Conservation (phyloP, 2,888 invertebrate species). For the Sylvicola cinctus region DNA sequence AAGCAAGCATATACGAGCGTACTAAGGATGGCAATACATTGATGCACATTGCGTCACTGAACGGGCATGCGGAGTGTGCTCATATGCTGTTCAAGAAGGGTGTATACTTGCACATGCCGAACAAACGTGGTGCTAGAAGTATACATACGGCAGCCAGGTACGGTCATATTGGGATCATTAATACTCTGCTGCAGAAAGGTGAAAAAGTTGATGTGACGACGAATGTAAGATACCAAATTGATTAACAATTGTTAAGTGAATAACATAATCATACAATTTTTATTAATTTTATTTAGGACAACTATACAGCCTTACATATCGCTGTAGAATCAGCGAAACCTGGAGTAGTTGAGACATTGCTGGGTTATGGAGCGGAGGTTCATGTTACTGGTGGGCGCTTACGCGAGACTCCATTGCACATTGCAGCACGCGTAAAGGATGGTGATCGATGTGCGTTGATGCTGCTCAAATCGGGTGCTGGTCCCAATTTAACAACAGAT, state of each 20-base stretch:
- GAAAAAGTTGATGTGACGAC: constrained; percentile 92
- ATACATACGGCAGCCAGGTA: constrained; percentile 94
- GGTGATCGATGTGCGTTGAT: constrained; percentile 89
- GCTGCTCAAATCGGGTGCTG: constrained; percentile 93
- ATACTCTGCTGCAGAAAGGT: constrained; percentile 84
- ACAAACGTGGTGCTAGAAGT: constrained; percentile 87
- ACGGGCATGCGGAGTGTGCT: constrained; percentile 95
- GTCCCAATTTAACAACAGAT: constrained; percentile 85
- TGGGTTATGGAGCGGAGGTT: constrained; percentile 94
- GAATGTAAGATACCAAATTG: constrained; percentile 41
- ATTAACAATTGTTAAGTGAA: not conserved
- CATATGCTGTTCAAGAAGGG: constrained; percentile 97
- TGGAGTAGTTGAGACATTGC: constrained; percentile 80
- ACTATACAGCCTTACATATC: constrained; percentile 93
- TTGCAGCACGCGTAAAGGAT: constrained; percentile 84
- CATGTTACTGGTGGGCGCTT: constrained; percentile 80
- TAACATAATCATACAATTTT: constrained; percentile 1
- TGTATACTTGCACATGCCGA: constrained; percentile 98
- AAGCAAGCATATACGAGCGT: constrained; percentile 86
- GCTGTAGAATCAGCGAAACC: constrained; percentile 91
- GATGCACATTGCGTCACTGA: constrained; percentile 94
- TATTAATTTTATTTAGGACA: too few species aligned
- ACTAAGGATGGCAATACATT: constrained; percentile 96
- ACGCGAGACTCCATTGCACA: constrained; percentile 89
- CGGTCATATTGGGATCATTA: constrained; percentile 94